Evolutionary conservation across 2,797 vertebrate genomes (phyloP).

Genomic region (Apogon hyalosoma): DNA sequence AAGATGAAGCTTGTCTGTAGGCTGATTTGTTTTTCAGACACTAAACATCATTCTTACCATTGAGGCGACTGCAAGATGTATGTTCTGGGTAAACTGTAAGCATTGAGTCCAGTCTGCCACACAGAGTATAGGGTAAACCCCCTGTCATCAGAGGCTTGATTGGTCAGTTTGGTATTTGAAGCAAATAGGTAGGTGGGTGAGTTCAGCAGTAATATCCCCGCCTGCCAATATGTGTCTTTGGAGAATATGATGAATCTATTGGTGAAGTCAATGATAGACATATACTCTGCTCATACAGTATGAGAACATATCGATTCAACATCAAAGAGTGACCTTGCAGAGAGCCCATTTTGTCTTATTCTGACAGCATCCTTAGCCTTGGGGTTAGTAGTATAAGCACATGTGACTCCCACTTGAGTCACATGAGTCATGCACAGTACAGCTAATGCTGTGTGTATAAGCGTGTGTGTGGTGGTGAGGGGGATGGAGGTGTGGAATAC

Average conservation of each 20-base stretch:
- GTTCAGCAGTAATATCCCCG: slow-evolving; percentile 2
- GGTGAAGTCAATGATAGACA: slow-evolving; percentile 25
- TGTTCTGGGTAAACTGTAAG: not conserved
- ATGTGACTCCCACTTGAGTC: slow-evolving; percentile 24
- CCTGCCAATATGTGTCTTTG: slow-evolving; percentile 8
- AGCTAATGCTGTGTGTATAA: slow-evolving; percentile 23
- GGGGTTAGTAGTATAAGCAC: slow-evolving; percentile 27
- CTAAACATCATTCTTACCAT: not conserved
- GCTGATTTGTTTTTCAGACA: not conserved
- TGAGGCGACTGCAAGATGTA: slow-evolving; percentile 7
- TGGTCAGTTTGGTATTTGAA: not conserved
- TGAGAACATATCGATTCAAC: slow-evolving; percentile 53
- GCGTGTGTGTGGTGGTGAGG: slow-evolving; percentile 23
- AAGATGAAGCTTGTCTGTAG: not conserved
- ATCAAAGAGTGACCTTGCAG: slow-evolving; percentile 46
- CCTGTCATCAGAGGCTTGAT: slow-evolving; percentile 5
- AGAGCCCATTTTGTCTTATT: slow-evolving; percentile 27
- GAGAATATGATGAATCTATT: slow-evolving; percentile 35
- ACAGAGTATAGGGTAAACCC: not conserved
- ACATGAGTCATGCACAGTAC: slow-evolving; percentile 36
- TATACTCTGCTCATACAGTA: slow-evolving; percentile 10
- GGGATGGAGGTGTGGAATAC: not conserved
- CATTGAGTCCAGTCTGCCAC: slow-evolving; percentile 14
- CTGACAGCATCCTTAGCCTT: slow-evolving; percentile 34
- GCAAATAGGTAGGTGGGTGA: not conserved